A percentile compares a stretch with the other conserved stretches of the same genome.
phyloP scores from a whole-genome alignment of 2,113 vertebrate genomes.

The Ictalurus punctatus region DNA sequence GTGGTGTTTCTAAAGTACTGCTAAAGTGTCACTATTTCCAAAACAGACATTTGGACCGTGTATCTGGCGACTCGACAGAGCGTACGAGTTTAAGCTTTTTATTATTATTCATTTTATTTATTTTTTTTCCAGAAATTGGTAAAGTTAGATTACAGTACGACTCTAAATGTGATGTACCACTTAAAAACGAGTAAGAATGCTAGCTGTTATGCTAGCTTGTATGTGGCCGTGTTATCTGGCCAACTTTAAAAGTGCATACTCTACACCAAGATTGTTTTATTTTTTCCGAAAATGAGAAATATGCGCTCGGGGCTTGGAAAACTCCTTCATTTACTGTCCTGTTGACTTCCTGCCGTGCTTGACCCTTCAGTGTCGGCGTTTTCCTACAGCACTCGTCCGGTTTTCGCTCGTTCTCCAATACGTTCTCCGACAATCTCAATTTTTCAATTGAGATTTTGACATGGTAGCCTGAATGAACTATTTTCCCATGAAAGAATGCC shows the following conservation, averaged over 20 bases:
- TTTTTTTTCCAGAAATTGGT: background rate
- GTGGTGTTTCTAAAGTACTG: background rate
- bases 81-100: background rate
- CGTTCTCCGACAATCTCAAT: background rate
- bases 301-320: slow-evolving; percentile 15
- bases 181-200: too few relatives aligned
- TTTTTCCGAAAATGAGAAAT: background rate
- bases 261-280: background rate
- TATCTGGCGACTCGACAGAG: too few relatives aligned
- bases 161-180: background rate
- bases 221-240: background rate
- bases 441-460: background rate
- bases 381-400: slow-evolving; percentile 22
- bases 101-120: too few relatives aligned
- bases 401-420: slow-evolving; percentile 1
- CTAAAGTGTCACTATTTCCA: background rate
- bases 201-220: background rate
- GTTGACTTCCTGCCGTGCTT: slow-evolving; percentile 17
- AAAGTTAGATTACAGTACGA: background rate
- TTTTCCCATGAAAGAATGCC: background rate
- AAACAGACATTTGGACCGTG: background rate
- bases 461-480: background rate
- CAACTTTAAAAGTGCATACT: background rate
- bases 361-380: slow-evolving; percentile 1
- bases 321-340: background rate